phyloP scores from a whole-genome alignment of 2,797 vertebrate species.

The Orientallactaga sibirica region DNA sequence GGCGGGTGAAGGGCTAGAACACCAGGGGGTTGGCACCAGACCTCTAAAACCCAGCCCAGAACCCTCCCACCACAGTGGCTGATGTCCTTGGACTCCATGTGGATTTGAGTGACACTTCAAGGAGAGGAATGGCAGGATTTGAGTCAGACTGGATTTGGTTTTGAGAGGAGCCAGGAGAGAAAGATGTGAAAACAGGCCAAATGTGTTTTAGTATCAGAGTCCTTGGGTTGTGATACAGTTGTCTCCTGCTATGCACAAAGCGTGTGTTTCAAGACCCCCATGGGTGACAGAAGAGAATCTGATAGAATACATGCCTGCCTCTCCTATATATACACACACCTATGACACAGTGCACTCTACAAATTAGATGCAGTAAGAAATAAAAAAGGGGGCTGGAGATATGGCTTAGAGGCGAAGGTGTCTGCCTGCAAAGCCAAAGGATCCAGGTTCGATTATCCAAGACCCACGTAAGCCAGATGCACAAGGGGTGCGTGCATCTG shows the following conservation, averaged over 20 bases:
- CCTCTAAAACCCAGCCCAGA: background rate
- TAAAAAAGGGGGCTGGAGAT: no score
- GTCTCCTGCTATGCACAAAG: background rate
- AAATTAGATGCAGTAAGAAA: background rate
- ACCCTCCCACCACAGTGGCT: accelerated
- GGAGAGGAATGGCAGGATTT: background rate
- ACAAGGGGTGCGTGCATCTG: no score
- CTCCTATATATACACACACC: background rate
- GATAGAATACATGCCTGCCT: no score
- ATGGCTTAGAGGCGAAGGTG: no score
- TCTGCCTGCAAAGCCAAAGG: no score
- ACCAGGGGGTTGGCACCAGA: background rate
- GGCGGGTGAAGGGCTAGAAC: background rate
- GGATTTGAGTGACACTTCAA: background rate
- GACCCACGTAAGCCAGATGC: no score
- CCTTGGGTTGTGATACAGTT: accelerated
- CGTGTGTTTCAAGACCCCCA: background rate
- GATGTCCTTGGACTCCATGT: background rate
- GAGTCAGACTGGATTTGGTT: background rate
- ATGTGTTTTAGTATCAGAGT: accelerated
- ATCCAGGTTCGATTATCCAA: no score
- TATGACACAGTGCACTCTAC: background rate
- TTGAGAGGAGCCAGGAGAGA: background rate
- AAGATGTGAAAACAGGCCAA: background rate
- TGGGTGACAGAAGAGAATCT: background rate